Evolutionary conservation across 2,888 invertebrate genomes (phyloP), one percentile per base, ranked within the genome.

Genomic region (Boloria euphrosyne): DNA sequence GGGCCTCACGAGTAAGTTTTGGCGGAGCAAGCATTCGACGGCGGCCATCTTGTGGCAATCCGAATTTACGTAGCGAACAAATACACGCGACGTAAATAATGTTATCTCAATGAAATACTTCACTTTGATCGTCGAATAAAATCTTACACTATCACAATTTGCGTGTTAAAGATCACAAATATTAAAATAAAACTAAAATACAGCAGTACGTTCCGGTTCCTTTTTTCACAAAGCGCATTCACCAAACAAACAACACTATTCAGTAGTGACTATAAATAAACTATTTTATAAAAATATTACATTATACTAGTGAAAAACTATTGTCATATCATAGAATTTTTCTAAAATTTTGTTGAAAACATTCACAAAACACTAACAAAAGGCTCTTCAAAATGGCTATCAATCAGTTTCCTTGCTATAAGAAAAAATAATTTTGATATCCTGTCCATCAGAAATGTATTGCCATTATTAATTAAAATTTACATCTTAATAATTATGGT

Each of bases 281-380:
- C 74, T 77, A 70, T 75, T 75, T 71, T 74, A 72, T 72, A 70
- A 73, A 69, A 58, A 58, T 58, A 52, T 50, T 62, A 44, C 58
- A 70, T 68, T 67, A 69, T 66, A 69, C 54, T 65, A 67, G 58
- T 70, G 63, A 57, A 68, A 71, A 72, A 53, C 71, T 67, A 69
- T 61, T 65, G 66, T 81, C 67, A 71, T 80, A 81, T 75, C 76
- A 78, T 79, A 83, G 78, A 83, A 86, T 77, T 85, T 82, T 75
- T 79, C 79, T 77, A 84, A 86, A 85, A 83, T 81, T 84, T 85
- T 77, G 78, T 84, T 87, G 85, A 92, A 93, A 92, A 92, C 91
- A 90, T 92, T 90, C 91, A 92, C 89, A 92, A 93, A 93, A 93
- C 92, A 93, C 92, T 85, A 92, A 92, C 92, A 93, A 93, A 92